Percentiles rank a stretch among this genome's conserved stretches.
phyloP scores from a whole-genome alignment of 2,888 invertebrate genomes.

The Apoda limacodes region DNA sequence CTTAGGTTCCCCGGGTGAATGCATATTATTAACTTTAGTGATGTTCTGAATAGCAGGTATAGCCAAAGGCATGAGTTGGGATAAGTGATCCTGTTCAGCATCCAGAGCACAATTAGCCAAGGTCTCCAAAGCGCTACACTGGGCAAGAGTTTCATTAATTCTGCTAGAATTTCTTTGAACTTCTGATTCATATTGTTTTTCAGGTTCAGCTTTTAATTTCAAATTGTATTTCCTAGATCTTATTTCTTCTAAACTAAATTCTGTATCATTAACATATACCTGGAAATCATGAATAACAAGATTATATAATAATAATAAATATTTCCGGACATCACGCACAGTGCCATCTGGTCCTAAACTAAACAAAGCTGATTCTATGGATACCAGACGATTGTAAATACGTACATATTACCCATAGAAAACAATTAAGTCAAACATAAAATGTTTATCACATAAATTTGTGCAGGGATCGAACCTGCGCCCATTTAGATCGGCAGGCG shows the following conservation, averaged over 20 bases:
- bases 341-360: too few relatives aligned
- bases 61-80: slow-evolving; percentile 53
- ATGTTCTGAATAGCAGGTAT: slow-evolving; percentile 59
- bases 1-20: slow-evolving; percentile 62
- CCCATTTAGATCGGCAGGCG: too few relatives aligned
- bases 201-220: slow-evolving; percentile 39
- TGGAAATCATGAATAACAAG: slow-evolving; percentile 24
- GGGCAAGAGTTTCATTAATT: slow-evolving; percentile 54
- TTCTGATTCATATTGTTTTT: slow-evolving; percentile 29
- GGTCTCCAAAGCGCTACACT: slow-evolving; percentile 61
- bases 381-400: too few relatives aligned
- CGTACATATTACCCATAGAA: too few relatives aligned
- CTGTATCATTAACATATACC: slow-evolving; percentile 69
- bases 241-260: slow-evolving; percentile 84
- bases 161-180: slow-evolving; percentile 42
- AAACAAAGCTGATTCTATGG: too few relatives aligned
- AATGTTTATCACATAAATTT: too few relatives aligned
- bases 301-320: too few relatives aligned
- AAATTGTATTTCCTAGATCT: slow-evolving; percentile 70
- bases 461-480: too few relatives aligned
- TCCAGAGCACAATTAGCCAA: slow-evolving; percentile 61
- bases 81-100: slow-evolving; percentile 55
- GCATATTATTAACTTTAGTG: slow-evolving; percentile 58
- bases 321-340: too few relatives aligned
- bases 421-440: too few relatives aligned